phyloP scores from a whole-genome alignment of 1,140 invertebrate species.

The Caenorhabditis tropicalis region DNA sequence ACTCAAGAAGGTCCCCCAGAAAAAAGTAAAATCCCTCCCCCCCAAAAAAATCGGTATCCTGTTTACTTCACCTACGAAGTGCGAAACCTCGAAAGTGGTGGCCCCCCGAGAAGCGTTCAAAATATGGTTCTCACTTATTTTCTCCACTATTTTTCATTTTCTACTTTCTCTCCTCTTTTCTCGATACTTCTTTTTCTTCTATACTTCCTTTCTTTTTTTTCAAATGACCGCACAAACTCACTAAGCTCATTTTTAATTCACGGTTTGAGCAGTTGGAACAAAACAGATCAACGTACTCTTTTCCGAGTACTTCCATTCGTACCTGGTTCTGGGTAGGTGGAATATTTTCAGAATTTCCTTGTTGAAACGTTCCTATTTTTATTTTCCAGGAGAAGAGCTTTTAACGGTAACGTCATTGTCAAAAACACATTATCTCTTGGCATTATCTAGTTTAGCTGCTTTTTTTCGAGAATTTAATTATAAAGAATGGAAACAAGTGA shows the following conservation, averaged over 20 bases:
- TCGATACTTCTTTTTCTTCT: not conserved
- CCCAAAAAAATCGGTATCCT: constrained; percentile 18
- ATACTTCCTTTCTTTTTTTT: not conserved
- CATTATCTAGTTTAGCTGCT: not conserved
- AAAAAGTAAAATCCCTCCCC: not conserved
- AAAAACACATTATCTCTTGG: no score
- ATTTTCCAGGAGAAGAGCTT: no score
- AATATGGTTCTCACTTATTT: not conserved
- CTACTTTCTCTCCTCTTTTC: not conserved
- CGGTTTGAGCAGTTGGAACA: not conserved
- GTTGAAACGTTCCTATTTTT: no score
- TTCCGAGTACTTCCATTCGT: not conserved
- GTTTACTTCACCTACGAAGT: constrained; percentile 7
- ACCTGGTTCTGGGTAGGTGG: not conserved
- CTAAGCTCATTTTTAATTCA: constrained; percentile 13
- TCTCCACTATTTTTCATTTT: not conserved
- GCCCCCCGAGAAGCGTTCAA: not conserved
- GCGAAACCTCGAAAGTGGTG: not conserved
- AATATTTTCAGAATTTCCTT: not conserved
- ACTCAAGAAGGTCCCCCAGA: no score
- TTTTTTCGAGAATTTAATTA: not conserved
- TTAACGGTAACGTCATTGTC: no score
- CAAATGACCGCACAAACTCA: not conserved
- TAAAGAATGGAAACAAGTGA: not conserved
- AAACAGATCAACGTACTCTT: not conserved